Evolutionary conservation across 1,140 invertebrate species (phyloP).

Genomic region (Trachelipus rathkii): DNA sequence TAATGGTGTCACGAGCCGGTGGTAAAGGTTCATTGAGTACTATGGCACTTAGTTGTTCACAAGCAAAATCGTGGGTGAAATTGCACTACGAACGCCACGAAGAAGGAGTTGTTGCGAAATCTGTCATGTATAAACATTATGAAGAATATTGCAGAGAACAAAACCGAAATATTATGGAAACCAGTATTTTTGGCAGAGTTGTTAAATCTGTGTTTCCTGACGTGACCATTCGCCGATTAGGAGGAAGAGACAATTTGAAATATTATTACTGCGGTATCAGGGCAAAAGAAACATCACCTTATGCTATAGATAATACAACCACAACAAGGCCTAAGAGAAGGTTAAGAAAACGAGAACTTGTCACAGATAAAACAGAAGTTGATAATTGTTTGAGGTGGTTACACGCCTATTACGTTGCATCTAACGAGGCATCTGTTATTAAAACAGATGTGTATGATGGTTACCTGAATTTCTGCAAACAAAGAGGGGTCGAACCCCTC

Average conservation of each 20-base stretch:
- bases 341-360: conserved; percentile 36
- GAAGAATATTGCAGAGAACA: conserved; percentile 42
- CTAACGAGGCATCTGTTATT: conserved; percentile 26
- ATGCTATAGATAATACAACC: conserved; percentile 41
- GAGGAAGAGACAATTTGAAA: conserved; percentile 42
- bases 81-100: conserved; percentile 40
- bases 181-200: conserved; percentile 43
- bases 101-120: conserved; percentile 44
- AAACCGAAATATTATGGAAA: conserved; percentile 42
- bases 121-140: conserved; percentile 45
- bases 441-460: conserved; percentile 36
- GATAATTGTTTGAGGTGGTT: conserved; percentile 39
- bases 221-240: conserved; percentile 41
- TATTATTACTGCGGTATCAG: conserved; percentile 45
- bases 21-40: conserved; percentile 32
- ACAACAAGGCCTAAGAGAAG: conserved; percentile 43
- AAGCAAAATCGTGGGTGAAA: conserved; percentile 42
- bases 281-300: conserved; percentile 38
- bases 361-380: conserved; percentile 38
- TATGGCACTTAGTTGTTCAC: conserved; percentile 41
- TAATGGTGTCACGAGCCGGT: conserved; percentile 41
- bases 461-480: conserved; percentile 35
- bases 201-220: conserved; percentile 44
- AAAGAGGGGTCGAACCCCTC: conserved; percentile 31
- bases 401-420: conserved; percentile 30